Percentiles rank a stretch among this genome's conserved stretches.
These are phyloP conservation scores for Dendroctonus ponderosae DNA, from an alignment of 1,140 invertebrate species.

Conservation along the genomic window DNA sequence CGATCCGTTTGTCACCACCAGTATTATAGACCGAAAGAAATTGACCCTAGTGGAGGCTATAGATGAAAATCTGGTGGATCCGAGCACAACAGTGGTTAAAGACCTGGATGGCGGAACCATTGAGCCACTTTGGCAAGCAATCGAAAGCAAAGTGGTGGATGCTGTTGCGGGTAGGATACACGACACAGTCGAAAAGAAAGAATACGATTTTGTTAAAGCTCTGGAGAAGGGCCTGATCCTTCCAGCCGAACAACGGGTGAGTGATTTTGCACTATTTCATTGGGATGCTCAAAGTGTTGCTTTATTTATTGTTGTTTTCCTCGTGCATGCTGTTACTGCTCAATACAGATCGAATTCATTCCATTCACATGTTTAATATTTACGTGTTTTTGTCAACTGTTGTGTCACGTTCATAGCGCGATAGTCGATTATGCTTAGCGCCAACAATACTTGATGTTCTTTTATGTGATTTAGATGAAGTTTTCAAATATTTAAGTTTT, in stretches of 20 bases:
- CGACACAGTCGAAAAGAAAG: constrained; percentile 61
- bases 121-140: constrained; percentile 73
- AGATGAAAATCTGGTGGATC: constrained; percentile 75
- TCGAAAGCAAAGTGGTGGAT: constrained; percentile 73
- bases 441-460: too few species aligned
- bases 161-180: constrained; percentile 68
- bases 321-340: too few species aligned
- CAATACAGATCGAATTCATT: too few species aligned
- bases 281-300: constrained; percentile 1
- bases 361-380: too few species aligned
- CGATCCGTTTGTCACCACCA: constrained; percentile 73
- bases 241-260: constrained; percentile 89
- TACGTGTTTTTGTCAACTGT: too few species aligned
- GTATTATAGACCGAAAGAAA: constrained; percentile 65
- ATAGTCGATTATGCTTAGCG: too few species aligned
- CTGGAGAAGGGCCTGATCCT: constrained; percentile 82
- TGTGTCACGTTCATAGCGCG: too few species aligned
- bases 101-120: constrained; percentile 74
- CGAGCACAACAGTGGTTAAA: constrained; percentile 79
- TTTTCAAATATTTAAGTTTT: too few species aligned
- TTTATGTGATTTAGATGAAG: too few species aligned
- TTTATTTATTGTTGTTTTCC: too few species aligned
- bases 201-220: constrained; percentile 83
- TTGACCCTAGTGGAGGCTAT: constrained; percentile 77
- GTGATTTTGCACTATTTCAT: constrained; percentile 50